Evolutionary conservation across 1,140 invertebrate genomes (phyloP).

Genomic region (Anastrepha ludens): DNA sequence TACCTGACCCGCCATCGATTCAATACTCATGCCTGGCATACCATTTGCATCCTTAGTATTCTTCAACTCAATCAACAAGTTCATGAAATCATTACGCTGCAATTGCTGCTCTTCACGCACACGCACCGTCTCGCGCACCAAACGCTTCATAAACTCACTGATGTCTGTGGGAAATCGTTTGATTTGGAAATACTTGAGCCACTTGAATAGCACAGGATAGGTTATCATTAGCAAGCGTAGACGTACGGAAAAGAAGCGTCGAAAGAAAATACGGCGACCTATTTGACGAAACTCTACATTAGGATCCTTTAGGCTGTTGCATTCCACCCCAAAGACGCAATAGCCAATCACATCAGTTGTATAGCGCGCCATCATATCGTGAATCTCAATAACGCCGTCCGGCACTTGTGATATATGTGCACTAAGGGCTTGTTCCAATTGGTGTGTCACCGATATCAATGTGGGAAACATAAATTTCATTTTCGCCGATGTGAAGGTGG

Average conservation of each 20-base stretch:
- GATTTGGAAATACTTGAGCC: neutral
- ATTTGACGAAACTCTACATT: slow-evolving; percentile 76
- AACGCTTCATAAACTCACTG: slow-evolving; percentile 74
- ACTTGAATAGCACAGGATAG: neutral
- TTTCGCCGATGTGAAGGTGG: slow-evolving; percentile 78
- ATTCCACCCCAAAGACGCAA: slow-evolving; percentile 53
- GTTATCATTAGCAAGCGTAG: neutral
- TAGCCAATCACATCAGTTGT: slow-evolving; percentile 79
- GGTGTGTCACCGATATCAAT: slow-evolving; percentile 55
- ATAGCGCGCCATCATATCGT: slow-evolving; percentile 75
- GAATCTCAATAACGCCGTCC: slow-evolving; percentile 58
- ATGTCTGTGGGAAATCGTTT: slow-evolving; percentile 72
- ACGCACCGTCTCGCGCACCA: slow-evolving; percentile 72
- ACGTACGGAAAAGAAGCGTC: neutral
- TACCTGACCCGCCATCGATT: slow-evolving; percentile 73
- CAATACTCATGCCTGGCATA: slow-evolving; percentile 14
- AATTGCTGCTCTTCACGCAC: slow-evolving; percentile 67
- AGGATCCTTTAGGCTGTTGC: slow-evolving; percentile 42
- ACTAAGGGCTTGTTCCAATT: neutral
- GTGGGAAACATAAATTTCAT: slow-evolving; percentile 75
- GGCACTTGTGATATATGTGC: slow-evolving; percentile 28
- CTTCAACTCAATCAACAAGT: slow-evolving; percentile 76
- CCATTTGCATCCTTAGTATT: slow-evolving; percentile 58
- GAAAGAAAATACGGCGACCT: slow-evolving; percentile 67
- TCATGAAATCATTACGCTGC: slow-evolving; percentile 77